Base-by-base conservation (phyloP, 2,888 invertebrate genomes). In the Trissolcus brochymenae region DNA sequence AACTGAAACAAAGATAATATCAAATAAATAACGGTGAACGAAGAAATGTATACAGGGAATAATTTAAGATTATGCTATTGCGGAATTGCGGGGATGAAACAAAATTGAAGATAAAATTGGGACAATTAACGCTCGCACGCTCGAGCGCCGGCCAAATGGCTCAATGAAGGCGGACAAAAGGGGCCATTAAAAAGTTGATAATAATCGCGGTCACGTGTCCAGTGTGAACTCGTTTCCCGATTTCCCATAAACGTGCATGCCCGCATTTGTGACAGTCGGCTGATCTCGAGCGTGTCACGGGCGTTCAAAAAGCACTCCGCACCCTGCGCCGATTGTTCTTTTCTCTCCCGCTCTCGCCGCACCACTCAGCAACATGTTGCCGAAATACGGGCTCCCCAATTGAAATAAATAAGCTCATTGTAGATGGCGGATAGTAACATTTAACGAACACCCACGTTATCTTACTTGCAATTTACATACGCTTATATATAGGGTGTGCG, bases 311-410 rank as follows among this genome's bases (percentile, higher is more conserved):
- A 50, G 46, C 17, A 14, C 41, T 53, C 54, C 19, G 16, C 65
- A 54, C 49, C 59, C 56, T 43, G 41, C 35, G 21, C 11, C 11
- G 51, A 16, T 51, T 17, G 51, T 51, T 21, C 51, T 17, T 11
- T 51, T 51, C 19, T 49, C 25, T 51, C 66, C n/a, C 59, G 51
- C 25, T 16, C 40, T 53, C 59, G 35, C 51, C 50, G 16, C 53
- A 6, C 57, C 46, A 46, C 40, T 56, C 51, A 53, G 19, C 25
- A 25, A 61, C 81, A 80, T 79, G 79, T 81, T 81, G 78, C 81
- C 76, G 80, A 82, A 83, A 85, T 85, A 84, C 84, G 85, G 84
- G 85, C 81, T 71, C 73, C 71, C 78, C 81, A 85, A 85, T 84
- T 84, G 82, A 71, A 79, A 79, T 82, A 82, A 82, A 84, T 82